Evolutionary conservation across 2,113 vertebrate species (phyloP), one percentile per base, ranked within the genome.

Genomic region (Plectropomus leopardus): DNA sequence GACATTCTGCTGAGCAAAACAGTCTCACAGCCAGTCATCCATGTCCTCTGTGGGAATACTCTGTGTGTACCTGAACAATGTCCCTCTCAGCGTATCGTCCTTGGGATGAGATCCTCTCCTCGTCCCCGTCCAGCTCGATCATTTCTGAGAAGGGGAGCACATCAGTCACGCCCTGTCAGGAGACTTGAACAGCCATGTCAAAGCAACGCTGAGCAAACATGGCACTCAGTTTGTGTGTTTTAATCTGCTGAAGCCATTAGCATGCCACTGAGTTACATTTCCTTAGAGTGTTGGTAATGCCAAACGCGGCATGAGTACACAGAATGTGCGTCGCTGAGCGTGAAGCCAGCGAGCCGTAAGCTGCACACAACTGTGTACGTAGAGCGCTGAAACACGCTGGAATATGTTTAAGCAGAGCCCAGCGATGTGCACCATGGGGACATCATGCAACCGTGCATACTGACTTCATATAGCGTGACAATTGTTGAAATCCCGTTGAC

Each of bases 101-200:
- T 92, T 98, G 97, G 77, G 98, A 99, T 16, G 98, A 99, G 83
- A 99, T 96, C 84, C 98, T 95, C 74, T 98, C 95, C 77, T 98
- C 96, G 86, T 99, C 98, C 32, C 98, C 98, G 88, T 99, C 98
- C 91, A 99, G 87, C 92, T 99, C 98, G 42, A 98, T 95, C 98
- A 99, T 99, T 72, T 98, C 98, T 99, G 84, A 14, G 48, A 74
- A 72, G 60, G 58, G 36, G 72, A 86, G 64, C 48, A 87, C 86
- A 91, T 78, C 58, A 28, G 80, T 85, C 68, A 81, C 11, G 6
- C 7, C 7, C 50, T 42, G 40, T 48, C 83, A 77, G 67, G 59
- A 68, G 60, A 44, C 74, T 53, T 21, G 2, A 47, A 47, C 14
- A 9, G 21, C 53, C 53, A 30, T 51, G 72, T 66, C 57, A 55